Evolutionary conservation across 2,888 invertebrate species (phyloP).

Genomic region (Dascillus cervinus): DNA sequence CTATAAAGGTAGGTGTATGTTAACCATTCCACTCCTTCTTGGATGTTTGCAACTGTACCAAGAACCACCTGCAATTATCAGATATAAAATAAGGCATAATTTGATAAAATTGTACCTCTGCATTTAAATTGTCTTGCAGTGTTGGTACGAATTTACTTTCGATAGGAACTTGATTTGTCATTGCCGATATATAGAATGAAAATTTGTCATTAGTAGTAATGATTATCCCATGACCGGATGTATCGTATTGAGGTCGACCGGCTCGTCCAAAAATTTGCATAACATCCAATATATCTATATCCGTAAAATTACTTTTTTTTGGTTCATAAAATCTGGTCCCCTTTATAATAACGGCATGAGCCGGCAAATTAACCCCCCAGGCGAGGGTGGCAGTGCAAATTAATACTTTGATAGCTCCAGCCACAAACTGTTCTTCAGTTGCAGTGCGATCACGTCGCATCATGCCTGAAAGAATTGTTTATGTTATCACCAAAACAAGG

Average conservation of each 20-base stretch:
- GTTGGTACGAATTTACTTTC: constrained; percentile 93
- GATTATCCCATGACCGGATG: constrained; percentile 88
- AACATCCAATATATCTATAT: constrained; percentile 94
- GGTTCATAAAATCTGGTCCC: constrained; percentile 98
- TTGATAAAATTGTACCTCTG: constrained; percentile 60
- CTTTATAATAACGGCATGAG: constrained; percentile 95
- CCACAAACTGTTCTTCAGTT: constrained; percentile 85
- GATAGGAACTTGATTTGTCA: constrained; percentile 96
- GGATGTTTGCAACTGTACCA: constrained; percentile 93
- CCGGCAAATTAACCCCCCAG: constrained; percentile 99
- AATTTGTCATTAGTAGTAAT: constrained; percentile 90
- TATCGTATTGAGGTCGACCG: constrained; percentile 96
- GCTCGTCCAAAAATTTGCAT: constrained; percentile 98
- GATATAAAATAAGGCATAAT: constrained; percentile 5
- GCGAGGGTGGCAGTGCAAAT: constrained; percentile 97
- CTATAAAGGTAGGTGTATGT: constrained; percentile 95
- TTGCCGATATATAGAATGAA: constrained; percentile 83
- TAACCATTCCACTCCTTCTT: constrained; percentile 96
- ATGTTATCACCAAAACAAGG: not conserved
- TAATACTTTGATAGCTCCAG: constrained; percentile 80
- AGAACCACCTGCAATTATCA: constrained; percentile 59
- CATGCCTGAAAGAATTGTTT: constrained; percentile 19
- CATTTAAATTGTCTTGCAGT: constrained; percentile 94
- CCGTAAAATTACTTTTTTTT: constrained; percentile 87
- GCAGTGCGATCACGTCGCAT: constrained; percentile 23